Evolutionary conservation across 2,113 vertebrate genomes (phyloP).

Genomic region (Chionis minor): DNA sequence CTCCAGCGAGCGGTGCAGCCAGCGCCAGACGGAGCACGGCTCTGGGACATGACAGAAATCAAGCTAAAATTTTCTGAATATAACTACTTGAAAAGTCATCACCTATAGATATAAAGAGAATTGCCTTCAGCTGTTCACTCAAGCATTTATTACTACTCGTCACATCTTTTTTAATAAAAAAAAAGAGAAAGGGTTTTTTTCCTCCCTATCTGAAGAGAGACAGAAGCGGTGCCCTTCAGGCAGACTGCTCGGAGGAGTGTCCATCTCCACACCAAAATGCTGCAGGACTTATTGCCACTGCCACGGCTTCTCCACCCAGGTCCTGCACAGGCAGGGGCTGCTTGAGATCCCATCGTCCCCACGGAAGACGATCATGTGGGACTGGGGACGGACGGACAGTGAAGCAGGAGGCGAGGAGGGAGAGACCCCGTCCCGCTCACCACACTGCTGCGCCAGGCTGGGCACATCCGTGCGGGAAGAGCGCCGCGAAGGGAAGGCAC

Average conservation of each 20-base stretch:
- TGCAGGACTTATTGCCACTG: neutral
- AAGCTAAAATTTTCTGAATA: neutral
- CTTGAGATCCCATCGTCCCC: neutral
- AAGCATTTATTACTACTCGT: neutral
- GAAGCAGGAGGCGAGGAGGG: neutral
- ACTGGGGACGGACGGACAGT: rapidly evolving
- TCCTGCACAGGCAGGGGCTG: neutral
- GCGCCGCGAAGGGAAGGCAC: too few species aligned
- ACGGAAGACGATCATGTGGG: neutral
- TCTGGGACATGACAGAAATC: neutral
- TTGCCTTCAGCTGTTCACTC: neutral
- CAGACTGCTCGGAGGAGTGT: neutral
- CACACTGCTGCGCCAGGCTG: neutral
- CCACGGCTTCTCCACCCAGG: neutral
- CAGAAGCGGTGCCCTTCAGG: neutral
- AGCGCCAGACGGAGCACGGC: rapidly evolving
- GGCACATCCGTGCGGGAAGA: neutral
- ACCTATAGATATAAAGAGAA: neutral
- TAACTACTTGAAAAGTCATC: neutral
- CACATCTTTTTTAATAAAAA: neutral
- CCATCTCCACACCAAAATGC: neutral
- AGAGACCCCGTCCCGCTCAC: neutral
- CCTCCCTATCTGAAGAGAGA: neutral
- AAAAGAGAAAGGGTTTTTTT: neutral
- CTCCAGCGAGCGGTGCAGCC: neutral